phyloP scores from a whole-genome alignment of 2,797 vertebrate species.

The Alauda arvensis region DNA sequence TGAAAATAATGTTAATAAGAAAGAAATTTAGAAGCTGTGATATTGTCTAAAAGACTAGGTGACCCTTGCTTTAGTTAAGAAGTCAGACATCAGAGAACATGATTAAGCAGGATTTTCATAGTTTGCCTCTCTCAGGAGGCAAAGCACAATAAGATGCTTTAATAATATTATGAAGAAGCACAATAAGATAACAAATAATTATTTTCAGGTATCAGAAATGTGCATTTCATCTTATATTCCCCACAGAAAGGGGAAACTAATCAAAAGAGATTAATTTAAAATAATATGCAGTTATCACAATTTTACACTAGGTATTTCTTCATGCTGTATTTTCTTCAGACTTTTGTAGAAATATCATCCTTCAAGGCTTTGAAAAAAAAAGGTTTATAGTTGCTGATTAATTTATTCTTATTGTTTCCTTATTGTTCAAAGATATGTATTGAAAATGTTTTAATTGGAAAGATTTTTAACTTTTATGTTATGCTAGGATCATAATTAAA shows the following conservation, averaged over 20 bases:
- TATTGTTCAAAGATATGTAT: not conserved
- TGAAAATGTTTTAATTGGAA: not conserved
- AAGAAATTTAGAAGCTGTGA: not conserved
- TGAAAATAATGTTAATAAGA: not conserved
- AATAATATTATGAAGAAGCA: not conserved
- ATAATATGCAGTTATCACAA: constrained; percentile 4
- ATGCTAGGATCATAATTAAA: not conserved
- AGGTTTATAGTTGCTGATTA: not conserved
- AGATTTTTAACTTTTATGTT: not conserved
- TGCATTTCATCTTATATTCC: not conserved
- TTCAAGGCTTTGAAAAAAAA: not conserved
- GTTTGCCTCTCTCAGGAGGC: not conserved
- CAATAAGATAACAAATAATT: constrained; percentile 15
- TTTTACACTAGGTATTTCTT: not conserved
- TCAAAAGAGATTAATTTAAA: constrained; percentile 20
- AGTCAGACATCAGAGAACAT: not conserved
- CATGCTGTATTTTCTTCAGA: not conserved
- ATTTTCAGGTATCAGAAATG: constrained; percentile 12
- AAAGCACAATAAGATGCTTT: not conserved
- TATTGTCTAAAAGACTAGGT: not conserved
- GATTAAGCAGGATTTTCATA: not conserved
- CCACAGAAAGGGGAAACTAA: not conserved
- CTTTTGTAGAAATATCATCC: not conserved
- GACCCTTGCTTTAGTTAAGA: not conserved
- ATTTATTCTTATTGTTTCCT: not conserved